A percentile compares a stretch with the other conserved stretches of the same genome.
These are phyloP conservation scores for Crotalus adamanteus DNA, from an alignment of 2,797 vertebrate species.

Conservation along the genomic window DNA sequence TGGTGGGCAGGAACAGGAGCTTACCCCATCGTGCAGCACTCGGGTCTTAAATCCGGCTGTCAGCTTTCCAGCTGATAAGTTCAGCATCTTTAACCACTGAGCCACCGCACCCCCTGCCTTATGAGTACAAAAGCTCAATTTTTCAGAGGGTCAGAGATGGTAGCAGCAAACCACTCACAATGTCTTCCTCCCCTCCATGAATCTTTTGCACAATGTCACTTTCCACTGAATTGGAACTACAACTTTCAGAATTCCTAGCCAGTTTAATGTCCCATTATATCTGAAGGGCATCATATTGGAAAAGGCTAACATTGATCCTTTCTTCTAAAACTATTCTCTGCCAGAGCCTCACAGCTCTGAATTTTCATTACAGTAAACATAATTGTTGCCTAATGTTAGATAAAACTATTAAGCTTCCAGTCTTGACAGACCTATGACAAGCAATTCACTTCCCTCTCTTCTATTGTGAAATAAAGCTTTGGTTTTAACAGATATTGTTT, in stretches of 20 bases:
- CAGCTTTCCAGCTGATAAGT: not conserved
- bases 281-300: not conserved
- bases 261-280: not conserved
- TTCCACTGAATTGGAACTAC: not conserved
- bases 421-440: not conserved
- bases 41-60: not conserved
- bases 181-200: not conserved
- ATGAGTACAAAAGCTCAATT: not conserved
- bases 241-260: not conserved
- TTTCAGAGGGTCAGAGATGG: not conserved
- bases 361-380: not conserved
- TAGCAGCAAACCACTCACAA: not conserved
- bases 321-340: not conserved
- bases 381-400: not conserved
- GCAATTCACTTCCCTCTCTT: not conserved
- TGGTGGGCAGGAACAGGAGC: not conserved
- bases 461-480: not conserved
- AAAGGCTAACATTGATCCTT: not conserved
- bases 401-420: not conserved
- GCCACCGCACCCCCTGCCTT: not conserved
- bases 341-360: not conserved
- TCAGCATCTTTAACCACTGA: not conserved
- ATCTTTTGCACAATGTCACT: not conserved
- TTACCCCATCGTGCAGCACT: not conserved
- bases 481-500: not conserved